These are phyloP conservation scores for Heliocidaris tuberculata DNA, from an alignment of 35 echinoderm and acorn worm species.

Conservation along the genomic window DNA sequence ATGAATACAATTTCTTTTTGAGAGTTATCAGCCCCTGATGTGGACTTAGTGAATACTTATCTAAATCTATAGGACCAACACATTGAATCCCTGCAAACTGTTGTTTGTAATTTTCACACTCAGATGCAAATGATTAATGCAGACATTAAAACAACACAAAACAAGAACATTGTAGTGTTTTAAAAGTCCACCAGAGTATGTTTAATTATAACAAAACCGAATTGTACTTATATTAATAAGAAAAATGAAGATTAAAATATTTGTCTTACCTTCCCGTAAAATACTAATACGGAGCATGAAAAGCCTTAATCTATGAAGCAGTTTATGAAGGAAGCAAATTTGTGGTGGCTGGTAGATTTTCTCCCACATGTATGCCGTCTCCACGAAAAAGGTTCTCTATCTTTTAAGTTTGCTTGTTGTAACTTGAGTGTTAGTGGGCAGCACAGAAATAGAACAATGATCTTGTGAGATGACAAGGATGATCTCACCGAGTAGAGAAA, in stretches of 20 bases:
- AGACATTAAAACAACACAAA: too few species aligned
- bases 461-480: background rate
- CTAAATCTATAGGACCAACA: background rate
- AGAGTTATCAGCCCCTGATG: background rate
- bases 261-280: background rate
- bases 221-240: background rate
- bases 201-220: background rate
- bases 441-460: background rate
- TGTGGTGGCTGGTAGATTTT: background rate
- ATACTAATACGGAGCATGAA: background rate
- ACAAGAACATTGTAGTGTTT: too few species aligned
- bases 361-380: background rate
- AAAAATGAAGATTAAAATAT: background rate
- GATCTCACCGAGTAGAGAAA: background rate
- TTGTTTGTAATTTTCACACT: too few species aligned
- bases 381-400: background rate
- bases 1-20: too few species aligned
- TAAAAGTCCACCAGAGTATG: background rate
- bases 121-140: too few species aligned
- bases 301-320: background rate
- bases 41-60: background rate
- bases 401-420: background rate
- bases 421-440: background rate
- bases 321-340: background rate
- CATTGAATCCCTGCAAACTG: background rate